These are phyloP conservation scores for Tupaia tana DNA, from an alignment of 2,113 vertebrate genomes.

Conservation along the genomic window DNA sequence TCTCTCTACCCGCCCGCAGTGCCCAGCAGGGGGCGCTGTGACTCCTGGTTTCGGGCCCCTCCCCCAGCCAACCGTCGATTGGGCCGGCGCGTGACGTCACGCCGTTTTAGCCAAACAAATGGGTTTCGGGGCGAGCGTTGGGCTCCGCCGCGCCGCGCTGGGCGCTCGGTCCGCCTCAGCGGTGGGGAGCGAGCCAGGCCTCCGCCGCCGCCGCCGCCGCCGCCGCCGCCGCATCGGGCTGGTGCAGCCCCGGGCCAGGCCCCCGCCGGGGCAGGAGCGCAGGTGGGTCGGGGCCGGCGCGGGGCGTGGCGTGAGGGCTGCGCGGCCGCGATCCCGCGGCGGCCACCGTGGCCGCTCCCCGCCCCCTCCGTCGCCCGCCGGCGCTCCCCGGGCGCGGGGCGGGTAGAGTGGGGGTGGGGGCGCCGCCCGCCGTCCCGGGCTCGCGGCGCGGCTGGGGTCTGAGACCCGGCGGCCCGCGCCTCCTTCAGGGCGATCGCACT, in stretches of 20 bases:
- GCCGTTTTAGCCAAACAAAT: constrained; percentile 80
- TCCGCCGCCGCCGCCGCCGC: background rate
- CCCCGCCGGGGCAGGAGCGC: constrained; percentile 33
- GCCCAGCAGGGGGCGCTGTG: constrained; percentile 50
- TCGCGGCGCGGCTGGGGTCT: background rate
- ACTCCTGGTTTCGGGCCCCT: constrained; percentile 4
- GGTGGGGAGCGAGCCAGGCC: constrained; percentile 54
- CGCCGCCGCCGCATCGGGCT: background rate
- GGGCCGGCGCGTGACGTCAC: constrained; percentile 80
- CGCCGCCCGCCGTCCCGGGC: constrained; percentile 35
- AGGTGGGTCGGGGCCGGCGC: constrained; percentile 51
- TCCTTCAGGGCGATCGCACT: background rate
- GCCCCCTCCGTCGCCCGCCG: constrained; percentile 48
- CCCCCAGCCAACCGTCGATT: constrained; percentile 69
- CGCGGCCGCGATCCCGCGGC: constrained; percentile 1
- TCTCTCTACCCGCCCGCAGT: background rate
- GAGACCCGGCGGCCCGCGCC: background rate
- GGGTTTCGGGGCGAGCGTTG: constrained; percentile 75
- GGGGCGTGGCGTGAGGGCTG: background rate
- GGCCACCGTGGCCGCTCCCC: constrained; percentile 71
- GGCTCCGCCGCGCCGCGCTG: constrained; percentile 66
- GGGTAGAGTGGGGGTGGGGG: constrained; percentile 2
- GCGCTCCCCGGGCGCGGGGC: constrained; percentile 36
- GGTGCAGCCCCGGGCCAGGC: constrained; percentile 42
- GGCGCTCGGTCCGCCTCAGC: constrained; percentile 59